A percentile compares a stretch with the other conserved stretches of the same genome.
Conservation (phyloP, 2,113 vertebrate genomes). For the Polypterus bichir region DNA sequence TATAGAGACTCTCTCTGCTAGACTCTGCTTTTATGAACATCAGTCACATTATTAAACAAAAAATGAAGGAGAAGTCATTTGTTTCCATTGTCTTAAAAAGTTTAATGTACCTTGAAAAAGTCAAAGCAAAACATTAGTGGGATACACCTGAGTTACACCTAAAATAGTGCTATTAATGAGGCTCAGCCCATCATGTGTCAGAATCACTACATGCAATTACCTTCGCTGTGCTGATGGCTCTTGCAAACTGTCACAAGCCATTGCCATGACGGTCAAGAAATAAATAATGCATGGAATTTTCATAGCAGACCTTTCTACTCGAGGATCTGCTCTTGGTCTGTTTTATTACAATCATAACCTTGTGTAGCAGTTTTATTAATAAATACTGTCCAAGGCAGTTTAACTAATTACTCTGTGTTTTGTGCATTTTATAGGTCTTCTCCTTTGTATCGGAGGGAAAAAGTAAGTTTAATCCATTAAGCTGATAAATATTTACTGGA, state of each 20-base stretch:
- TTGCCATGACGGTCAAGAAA: neutral
- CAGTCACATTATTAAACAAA: neutral
- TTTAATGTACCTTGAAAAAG: neutral
- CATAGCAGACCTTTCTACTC: neutral
- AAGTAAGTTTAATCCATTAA: neutral
- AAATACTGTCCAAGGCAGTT: neutral
- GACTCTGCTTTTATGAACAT: too few species aligned
- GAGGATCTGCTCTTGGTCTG: neutral
- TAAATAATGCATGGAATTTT: neutral
- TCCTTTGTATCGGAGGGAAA: neutral
- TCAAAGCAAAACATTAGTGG: slow-evolving; percentile 4
- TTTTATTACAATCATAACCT: neutral
- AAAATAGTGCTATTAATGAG: neutral
- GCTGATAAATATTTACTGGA: slow-evolving; percentile 19
- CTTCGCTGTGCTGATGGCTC: neutral
- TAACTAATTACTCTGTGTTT: neutral
- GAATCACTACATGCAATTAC: neutral
- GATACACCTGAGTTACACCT: neutral
- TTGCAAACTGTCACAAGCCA: neutral
- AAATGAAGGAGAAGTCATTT: neutral
- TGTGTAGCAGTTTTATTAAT: neutral
- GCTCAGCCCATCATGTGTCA: neutral
- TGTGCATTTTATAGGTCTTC: neutral
- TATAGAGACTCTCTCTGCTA: too few species aligned
- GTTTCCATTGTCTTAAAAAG: neutral